Conservation (phyloP, 64 coral and sea anemone species). For the Platygyra sinensis region DNA sequence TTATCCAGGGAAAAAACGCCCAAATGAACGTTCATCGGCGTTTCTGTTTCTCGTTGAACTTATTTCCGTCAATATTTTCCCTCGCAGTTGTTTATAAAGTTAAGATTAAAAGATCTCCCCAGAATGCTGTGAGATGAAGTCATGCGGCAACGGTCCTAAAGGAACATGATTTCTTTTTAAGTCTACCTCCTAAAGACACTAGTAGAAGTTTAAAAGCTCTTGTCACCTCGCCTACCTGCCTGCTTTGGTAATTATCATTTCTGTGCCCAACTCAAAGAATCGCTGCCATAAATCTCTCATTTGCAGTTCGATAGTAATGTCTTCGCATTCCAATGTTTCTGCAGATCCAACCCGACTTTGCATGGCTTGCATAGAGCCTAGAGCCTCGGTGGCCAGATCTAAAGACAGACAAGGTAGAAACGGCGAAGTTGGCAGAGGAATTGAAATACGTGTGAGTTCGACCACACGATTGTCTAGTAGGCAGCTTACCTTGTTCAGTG, state of each 20-base stretch:
- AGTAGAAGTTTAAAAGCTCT: constrained; percentile 31
- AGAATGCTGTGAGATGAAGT: neutral
- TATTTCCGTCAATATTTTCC: too few species aligned
- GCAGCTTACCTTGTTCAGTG: neutral
- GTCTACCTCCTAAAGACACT: neutral
- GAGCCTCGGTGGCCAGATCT: constrained; percentile 79
- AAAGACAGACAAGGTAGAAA: neutral
- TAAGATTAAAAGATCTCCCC: neutral
- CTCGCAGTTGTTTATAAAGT: neutral
- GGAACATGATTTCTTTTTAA: constrained; percentile 25
- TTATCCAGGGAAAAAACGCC: too few species aligned
- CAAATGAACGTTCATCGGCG: too few species aligned
- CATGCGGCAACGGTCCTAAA: neutral
- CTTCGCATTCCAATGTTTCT: constrained; percentile 60
- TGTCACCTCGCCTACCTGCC: constrained; percentile 84
- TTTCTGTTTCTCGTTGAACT: too few species aligned
- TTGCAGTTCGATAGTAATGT: constrained; percentile 82
- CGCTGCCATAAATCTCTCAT: constrained; percentile 97
- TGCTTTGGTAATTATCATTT: constrained; percentile 99
- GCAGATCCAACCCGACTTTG: constrained; percentile 74
- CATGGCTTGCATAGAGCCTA: constrained; percentile 97
- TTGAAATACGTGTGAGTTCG: constrained; percentile 23
- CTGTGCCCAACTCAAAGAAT: constrained; percentile 91
- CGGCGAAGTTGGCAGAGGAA: neutral
- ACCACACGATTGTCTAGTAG: neutral